Percentiles rank a stretch among this genome's conserved stretches.
phyloP scores from a whole-genome alignment of 37 sponge, comb jelly and placozoan genomes.

The Agelas oroides region DNA sequence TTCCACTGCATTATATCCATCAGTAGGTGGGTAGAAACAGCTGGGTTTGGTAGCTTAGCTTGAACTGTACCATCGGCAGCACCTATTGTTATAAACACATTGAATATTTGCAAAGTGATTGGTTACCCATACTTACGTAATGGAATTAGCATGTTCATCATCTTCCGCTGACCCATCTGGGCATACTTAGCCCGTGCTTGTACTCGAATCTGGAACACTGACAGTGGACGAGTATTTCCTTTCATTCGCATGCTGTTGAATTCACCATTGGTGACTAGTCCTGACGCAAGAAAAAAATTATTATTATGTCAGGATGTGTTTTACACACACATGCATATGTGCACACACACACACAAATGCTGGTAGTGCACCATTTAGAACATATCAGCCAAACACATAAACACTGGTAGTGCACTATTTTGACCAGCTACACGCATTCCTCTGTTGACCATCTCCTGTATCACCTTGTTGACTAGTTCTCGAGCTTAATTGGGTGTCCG shows the following conservation, averaged over 20 bases:
- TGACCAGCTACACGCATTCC: constrained; percentile 16
- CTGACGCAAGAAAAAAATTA: not conserved
- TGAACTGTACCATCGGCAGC: not conserved
- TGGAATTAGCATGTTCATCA: constrained; percentile 22
- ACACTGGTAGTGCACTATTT: too few relatives aligned
- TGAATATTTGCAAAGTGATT: too few relatives aligned
- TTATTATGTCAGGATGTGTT: too few relatives aligned
- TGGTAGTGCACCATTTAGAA: too few relatives aligned
- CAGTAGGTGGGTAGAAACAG: not conserved
- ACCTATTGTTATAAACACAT: too few relatives aligned
- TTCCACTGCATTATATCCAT: not conserved
- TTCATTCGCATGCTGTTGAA: not conserved
- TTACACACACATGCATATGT: too few relatives aligned
- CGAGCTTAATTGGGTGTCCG: constrained; percentile 6
- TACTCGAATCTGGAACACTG: not conserved
- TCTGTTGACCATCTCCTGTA: not conserved
- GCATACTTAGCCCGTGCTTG: constrained; percentile 1
- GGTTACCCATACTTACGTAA: not conserved
- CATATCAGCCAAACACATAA: too few relatives aligned
- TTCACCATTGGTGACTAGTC: constrained; percentile 19
- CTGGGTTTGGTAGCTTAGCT: not conserved
- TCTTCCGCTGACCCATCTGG: not conserved
- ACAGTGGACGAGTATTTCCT: constrained; percentile 17
- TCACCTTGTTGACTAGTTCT: not conserved
- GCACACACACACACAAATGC: too few relatives aligned